These are phyloP conservation scores for Macrochelys suwanniensis DNA, from an alignment of 2,797 vertebrate genomes.

Conservation along the genomic window DNA sequence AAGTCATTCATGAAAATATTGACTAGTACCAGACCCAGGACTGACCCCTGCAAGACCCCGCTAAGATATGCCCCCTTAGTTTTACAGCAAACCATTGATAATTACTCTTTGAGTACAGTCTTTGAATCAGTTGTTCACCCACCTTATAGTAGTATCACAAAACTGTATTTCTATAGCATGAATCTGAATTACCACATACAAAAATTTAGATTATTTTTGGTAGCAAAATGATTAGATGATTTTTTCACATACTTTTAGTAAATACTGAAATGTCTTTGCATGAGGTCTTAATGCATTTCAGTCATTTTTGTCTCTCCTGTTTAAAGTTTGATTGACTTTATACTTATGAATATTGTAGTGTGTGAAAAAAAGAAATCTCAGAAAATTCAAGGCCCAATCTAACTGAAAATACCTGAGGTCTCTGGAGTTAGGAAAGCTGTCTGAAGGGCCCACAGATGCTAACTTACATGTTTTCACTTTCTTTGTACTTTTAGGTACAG, in stretches of 20 bases:
- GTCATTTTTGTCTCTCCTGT: not conserved
- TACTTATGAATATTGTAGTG: not conserved
- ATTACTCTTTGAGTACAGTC: not conserved
- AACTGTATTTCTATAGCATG: not conserved
- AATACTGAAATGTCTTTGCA: not conserved
- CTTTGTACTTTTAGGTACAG: constrained; percentile 6
- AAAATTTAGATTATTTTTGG: not conserved
- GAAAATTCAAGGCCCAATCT: not conserved
- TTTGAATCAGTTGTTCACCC: not conserved
- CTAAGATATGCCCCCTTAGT: not conserved
- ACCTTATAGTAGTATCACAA: not conserved
- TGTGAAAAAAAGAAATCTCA: not conserved
- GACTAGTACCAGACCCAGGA: not conserved
- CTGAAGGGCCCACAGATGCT: not conserved
- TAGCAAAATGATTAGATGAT: not conserved
- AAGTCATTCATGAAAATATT: not conserved
- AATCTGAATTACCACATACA: not conserved
- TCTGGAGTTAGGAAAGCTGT: not conserved
- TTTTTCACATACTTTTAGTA: not conserved
- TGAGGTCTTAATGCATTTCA: not conserved
- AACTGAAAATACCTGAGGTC: not conserved
- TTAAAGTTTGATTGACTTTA: not conserved
- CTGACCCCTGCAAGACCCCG: not conserved
- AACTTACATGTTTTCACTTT: not conserved
- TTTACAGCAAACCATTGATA: not conserved